Evolutionary conservation across 2,113 vertebrate genomes (phyloP).

Genomic region (Tonatia bakeri): DNA sequence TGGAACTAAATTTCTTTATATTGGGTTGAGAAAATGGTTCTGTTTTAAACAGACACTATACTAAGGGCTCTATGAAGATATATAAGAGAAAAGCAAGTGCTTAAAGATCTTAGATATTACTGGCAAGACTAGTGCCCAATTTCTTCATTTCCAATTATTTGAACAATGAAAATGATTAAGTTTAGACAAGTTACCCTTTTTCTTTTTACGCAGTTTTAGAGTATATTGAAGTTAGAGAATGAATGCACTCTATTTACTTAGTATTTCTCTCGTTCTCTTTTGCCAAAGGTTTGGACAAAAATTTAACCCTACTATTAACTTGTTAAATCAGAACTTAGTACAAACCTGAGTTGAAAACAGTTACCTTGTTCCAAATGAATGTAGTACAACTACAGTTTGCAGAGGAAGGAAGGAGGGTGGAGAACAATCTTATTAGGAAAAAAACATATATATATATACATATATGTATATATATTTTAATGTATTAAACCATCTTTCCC

Average conservation of each 20-base stretch:
- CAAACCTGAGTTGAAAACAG: background rate
- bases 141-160: background rate
- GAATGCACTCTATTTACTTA: background rate
- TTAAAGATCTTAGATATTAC: background rate
- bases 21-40: background rate
- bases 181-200: background rate
- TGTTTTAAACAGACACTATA: background rate
- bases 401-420: background rate
- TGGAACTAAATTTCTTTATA: background rate
- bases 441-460: background rate
- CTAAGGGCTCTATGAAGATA: background rate
- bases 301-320: background rate
- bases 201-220: background rate
- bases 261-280: background rate
- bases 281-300: background rate
- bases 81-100: slow-evolving; percentile 4
- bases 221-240: background rate
- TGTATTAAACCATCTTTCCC: background rate
- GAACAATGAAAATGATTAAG: background rate
- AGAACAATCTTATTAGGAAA: background rate
- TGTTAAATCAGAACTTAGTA: background rate
- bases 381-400: background rate
- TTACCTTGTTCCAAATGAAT: background rate
- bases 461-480: background rate
- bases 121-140: background rate